Base-by-base conservation (phyloP, 2,113 vertebrate species). In the Platichthys stellatus region DNA sequence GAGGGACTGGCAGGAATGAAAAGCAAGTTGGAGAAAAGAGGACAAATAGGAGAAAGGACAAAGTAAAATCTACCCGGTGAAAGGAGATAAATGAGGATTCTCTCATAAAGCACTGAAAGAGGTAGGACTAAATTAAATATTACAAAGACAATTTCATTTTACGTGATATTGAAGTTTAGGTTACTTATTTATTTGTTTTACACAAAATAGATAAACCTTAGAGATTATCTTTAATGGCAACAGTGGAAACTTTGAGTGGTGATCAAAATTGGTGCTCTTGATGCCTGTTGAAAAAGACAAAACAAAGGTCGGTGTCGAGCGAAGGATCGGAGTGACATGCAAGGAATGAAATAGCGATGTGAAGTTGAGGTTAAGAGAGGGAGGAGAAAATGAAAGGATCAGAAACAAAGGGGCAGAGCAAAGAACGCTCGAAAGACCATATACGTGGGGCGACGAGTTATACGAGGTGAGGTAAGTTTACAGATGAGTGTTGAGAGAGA, bases 281-380 rank as follows among this genome's bases (percentile, higher is more conserved):
- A 54, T 38, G 58, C 24, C 49, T 26, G 26, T n/a, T 77, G 80
- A 83, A 61, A 69, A 57, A 70, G 7, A 69, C 47, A 62, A 58
- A 69, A 21, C 12, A 11, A 45, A 83, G 61, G 69, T 85, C 78
- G 62, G 47, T 65, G 69, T 76, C 8, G 31, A 81, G 69, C 72
- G 43, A 80, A 71, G 74, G 72, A 78, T 79, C 20, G 31, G 53
- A 72, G 74, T 60, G 56, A n/a, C 6, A 54, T 21, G 69, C 21
- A 73, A 23, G 61, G 43, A 75, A 59, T 54, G 70, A 67, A 77
- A 74, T 6, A 43, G 56, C 63, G 54, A 72, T 60, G 69, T 84
- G 20, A 81, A 76, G 81, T 43, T 66, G 38, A 81, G 72, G 70
- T 74, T 78, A 72, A 90, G 69, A 83, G 72, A 76, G 40, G 11